Conservation (phyloP, 2,113 vertebrate species). For the Vidua chalybeata region DNA sequence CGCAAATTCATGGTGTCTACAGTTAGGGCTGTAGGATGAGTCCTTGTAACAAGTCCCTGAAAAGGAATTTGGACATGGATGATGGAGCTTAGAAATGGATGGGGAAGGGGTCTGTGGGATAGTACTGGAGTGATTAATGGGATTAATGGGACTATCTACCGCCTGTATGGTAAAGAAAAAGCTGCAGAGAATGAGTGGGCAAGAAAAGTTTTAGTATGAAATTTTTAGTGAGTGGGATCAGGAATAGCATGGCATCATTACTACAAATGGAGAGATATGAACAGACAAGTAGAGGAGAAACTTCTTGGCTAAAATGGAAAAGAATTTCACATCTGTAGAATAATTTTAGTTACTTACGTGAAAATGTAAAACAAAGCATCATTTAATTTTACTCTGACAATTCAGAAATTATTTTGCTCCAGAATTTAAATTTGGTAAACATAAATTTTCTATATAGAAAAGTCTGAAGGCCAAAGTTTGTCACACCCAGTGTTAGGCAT, state of each 20-base stretch:
- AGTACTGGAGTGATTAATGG: not conserved
- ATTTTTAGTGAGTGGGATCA: not conserved
- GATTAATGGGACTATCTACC: not conserved
- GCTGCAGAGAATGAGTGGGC: not conserved
- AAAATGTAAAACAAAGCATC: not conserved
- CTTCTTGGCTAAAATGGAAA: not conserved
- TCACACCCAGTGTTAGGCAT: not conserved
- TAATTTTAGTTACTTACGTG: not conserved
- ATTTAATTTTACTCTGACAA: not conserved
- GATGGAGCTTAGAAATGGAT: not conserved
- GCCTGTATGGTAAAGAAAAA: not conserved
- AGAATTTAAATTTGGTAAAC: not conserved
- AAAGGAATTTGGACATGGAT: not conserved
- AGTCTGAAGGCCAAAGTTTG: not conserved
- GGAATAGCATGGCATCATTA: not conserved
- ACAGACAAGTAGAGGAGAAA: not conserved
- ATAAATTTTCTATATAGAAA: not conserved
- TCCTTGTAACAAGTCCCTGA: not conserved
- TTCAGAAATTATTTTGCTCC: not conserved
- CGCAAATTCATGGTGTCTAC: not conserved
- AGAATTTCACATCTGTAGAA: not conserved
- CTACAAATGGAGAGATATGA: not conserved
- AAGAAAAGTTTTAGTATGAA: not conserved
- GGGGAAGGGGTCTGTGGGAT: fast-evolving
- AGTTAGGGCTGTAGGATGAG: not conserved